Evolutionary conservation across 2,113 vertebrate genomes (phyloP), one percentile per base, ranked within the genome.

Genomic region (Poecile atricapillus): DNA sequence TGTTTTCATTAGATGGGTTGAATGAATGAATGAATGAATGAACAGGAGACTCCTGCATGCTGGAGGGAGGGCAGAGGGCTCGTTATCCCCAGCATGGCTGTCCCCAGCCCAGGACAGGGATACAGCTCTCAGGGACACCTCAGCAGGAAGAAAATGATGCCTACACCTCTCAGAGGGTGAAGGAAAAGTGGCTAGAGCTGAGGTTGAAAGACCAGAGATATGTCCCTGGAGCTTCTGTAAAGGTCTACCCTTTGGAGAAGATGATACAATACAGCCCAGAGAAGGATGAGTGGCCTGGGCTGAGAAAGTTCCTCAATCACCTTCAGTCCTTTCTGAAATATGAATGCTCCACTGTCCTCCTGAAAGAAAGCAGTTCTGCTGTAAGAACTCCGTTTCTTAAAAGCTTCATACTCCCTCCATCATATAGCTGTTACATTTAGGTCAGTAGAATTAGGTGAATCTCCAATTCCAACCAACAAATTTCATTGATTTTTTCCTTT

Each of bases 41-140:
- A 50, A 52, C 13, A 39, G 11, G 55, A 69, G 55, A 21, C 4
- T 65, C 41, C 24, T 14, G 10, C 7, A 4, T 7, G 49, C 28
- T 4, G 2, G 19, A 62, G 47, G 37, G 39, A 62, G 50, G 43
- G 28, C 58, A 41, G 62, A 75, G 13, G 39, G 7, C 20, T 65
- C 0, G 0, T 7, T 60, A 24, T 21, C 43, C 55, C 43, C 0
- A 1, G 35, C 70, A n/a, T 0, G 1, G 67, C 49, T 68, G 23
- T 62, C 44, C 31, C 52, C 25, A 18, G 33, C 49, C 73, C 73
- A 68, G 53, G n/a, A 17, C 27, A 71, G 47, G 52, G 46, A 13
- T 3, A 5, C 1, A 8, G 35, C 64, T 63, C 52, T 20, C 0
- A 0, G 43, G 35, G 5, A 58, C 15, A n/a, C 27, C 27, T 12